Conservation (phyloP, 2,888 invertebrate genomes). For the Julus scanicus region DNA sequence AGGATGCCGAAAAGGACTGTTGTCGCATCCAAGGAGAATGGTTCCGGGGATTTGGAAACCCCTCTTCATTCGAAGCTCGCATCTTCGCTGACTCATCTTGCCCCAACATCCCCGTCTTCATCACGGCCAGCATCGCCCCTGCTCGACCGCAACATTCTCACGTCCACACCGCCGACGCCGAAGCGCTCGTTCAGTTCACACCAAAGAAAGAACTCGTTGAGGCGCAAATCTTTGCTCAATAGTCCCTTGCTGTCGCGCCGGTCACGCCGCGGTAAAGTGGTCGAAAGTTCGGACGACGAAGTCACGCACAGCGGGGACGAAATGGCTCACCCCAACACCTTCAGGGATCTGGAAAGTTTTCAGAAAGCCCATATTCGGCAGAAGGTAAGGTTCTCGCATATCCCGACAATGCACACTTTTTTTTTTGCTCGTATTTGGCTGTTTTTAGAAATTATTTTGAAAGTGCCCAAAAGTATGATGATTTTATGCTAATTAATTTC, state of each 20-base stretch:
- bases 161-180: slow-evolving; percentile 54
- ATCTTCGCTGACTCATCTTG: slow-evolving; percentile 50
- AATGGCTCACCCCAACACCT: slow-evolving; percentile 71
- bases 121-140: slow-evolving; percentile 50
- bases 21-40: neutral
- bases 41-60: neutral
- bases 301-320: slow-evolving; percentile 64
- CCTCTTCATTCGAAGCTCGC: neutral
- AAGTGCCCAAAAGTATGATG: no score
- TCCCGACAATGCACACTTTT: neutral
- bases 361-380: slow-evolving; percentile 91
- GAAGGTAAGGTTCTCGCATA: slow-evolving; percentile 75
- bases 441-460: no score
- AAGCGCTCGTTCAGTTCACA: slow-evolving; percentile 47
- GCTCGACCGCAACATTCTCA: slow-evolving; percentile 46
- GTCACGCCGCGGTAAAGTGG: slow-evolving; percentile 70
- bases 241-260: slow-evolving; percentile 83
- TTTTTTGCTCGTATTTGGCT: no score
- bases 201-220: slow-evolving; percentile 57
- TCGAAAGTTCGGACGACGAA: slow-evolving; percentile 86
- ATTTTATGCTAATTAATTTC: no score
- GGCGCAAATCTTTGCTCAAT: slow-evolving; percentile 70
- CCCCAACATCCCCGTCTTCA: slow-evolving; percentile 47
- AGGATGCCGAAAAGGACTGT: slow-evolving; percentile 24
- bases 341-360: slow-evolving; percentile 87